Evolutionary conservation across 2,888 invertebrate genomes (phyloP), one percentile per base, ranked within the genome.

Genomic region (Temnothorax rugatulus): DNA sequence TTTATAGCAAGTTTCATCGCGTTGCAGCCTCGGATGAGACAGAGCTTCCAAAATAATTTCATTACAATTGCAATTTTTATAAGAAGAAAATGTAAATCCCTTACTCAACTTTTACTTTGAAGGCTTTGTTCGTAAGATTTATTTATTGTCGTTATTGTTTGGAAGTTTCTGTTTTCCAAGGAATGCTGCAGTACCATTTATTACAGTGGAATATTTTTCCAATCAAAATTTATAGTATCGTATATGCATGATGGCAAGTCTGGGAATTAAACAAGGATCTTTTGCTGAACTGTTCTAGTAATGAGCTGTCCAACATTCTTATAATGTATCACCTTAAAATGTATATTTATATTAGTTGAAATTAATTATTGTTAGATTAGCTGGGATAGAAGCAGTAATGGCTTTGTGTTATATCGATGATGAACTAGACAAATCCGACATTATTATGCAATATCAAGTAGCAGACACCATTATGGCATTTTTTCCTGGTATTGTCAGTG

Each of bases 401-500:
- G 95, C 96, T 0, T 95, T 97, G 68, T 96, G 96, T 29, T 96
- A 96, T 90, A 96, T 97, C 0, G 96, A 97, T 88, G 95, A 95
- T 54, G 93, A 95, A 59, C 95, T 95, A 66, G 96, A 96, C 90
- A 93, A 95, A 25, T 90, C 93, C n/a, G 96, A 97, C 91, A 92
- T 95, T 25, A 95, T 96, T 21, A 91, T 96, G 21, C 95, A 95
- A 59, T 93, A 95, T 86, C 94, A 95, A 86, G 95, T 96, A 4
- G 96, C 96, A 8, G 96, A 96, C 88, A 95, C 96, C 91, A 94
- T 97, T 59, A 95, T 96, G 91, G 95, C 96, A 91, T 96, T 96
- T 88, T 92, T 97, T 84, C 97, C 97, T 1, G 97, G 97, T 0
- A 95, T 97, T 82, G 93, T 96, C 25, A 95, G 95, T 52, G 96